Conservation (phyloP, 2,797 vertebrate species). For the Catostomus latipinnis region DNA sequence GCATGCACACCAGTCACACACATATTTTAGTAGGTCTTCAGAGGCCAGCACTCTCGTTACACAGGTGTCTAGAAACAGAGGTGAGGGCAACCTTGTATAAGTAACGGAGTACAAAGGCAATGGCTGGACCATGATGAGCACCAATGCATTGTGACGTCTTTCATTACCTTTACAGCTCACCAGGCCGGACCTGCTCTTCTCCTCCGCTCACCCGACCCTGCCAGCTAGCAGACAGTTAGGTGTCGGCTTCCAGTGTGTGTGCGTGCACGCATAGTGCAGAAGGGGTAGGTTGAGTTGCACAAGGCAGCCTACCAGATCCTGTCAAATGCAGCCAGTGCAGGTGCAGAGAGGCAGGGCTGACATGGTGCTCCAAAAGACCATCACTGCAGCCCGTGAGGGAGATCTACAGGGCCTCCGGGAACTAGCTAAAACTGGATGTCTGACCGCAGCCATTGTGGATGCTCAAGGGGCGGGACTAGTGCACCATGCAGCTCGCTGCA, state of each 20-base stretch:
- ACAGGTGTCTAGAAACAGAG: conserved; percentile 69
- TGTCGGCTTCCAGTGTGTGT: conserved; percentile 74
- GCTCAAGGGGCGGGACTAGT: conserved; percentile 81
- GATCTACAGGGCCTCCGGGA: conserved; percentile 73
- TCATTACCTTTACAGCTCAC: conserved; percentile 79
- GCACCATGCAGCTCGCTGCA: conserved; percentile 82
- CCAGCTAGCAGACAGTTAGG: conserved; percentile 73
- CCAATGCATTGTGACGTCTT: conserved; percentile 67
- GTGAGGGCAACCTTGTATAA: conserved; percentile 10
- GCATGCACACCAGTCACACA: conserved; percentile 25
- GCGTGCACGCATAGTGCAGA: conserved; percentile 1
- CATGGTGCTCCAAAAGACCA: conserved; percentile 83
- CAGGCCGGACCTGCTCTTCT: conserved; percentile 64
- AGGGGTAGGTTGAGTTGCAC: conserved; percentile 53
- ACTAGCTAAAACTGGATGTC: conserved; percentile 70
- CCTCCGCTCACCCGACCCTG: conserved; percentile 47
- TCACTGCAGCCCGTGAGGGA: conserved; percentile 77
- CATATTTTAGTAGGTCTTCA: conserved; percentile 51
- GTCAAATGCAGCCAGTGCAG: conserved; percentile 36
- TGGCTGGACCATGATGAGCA: conserved; percentile 57
- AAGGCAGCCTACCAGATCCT: conserved; percentile 15
- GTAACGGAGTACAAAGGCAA: conserved; percentile 66
- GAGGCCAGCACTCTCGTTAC: conserved; percentile 73
- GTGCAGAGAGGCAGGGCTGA: conserved; percentile 10
- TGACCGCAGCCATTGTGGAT: conserved; percentile 72